phyloP scores from a whole-genome alignment of 2,888 invertebrate genomes.

The Torymus texanus region DNA sequence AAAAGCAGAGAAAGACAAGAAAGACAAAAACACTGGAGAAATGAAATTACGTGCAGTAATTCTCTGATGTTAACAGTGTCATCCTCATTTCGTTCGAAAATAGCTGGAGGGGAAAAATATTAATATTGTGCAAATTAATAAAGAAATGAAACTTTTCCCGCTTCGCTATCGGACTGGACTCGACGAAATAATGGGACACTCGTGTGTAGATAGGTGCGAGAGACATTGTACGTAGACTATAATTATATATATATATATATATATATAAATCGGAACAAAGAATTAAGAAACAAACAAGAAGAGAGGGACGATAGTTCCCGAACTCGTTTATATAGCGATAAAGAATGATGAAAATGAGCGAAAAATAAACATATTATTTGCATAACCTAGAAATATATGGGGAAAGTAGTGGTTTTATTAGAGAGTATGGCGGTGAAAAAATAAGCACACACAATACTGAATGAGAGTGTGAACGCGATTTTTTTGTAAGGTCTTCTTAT shows the following conservation, averaged over 20 bases:
- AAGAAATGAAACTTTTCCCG: constrained; percentile 34
- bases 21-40: constrained; percentile 20
- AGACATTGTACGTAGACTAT: constrained; percentile 49
- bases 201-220: constrained; percentile 52
- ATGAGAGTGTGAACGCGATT: constrained; percentile 33
- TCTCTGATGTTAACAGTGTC: constrained; percentile 9
- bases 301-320: constrained; percentile 16
- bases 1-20: constrained; percentile 26
- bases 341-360: constrained; percentile 13
- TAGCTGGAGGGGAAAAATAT: constrained; percentile 33
- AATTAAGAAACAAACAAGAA: constrained; percentile 46
- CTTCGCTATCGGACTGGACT: constrained; percentile 11
- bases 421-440: constrained; percentile 17
- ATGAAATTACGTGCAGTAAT: constrained; percentile 33
- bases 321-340: constrained; percentile 16
- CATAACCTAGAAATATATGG: constrained; percentile 64
- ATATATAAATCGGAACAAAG: constrained; percentile 45
- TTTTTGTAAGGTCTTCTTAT: constrained; percentile 52
- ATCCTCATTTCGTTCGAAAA: constrained; percentile 32
- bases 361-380: constrained; percentile 71
- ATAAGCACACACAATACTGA: constrained; percentile 26
- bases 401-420: constrained; percentile 57
- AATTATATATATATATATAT: not conserved
- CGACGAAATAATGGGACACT: constrained; percentile 9
- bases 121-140: constrained; percentile 49